phyloP scores from a whole-genome alignment of 2,888 invertebrate genomes.

The Orthonychiurus folsomi region DNA sequence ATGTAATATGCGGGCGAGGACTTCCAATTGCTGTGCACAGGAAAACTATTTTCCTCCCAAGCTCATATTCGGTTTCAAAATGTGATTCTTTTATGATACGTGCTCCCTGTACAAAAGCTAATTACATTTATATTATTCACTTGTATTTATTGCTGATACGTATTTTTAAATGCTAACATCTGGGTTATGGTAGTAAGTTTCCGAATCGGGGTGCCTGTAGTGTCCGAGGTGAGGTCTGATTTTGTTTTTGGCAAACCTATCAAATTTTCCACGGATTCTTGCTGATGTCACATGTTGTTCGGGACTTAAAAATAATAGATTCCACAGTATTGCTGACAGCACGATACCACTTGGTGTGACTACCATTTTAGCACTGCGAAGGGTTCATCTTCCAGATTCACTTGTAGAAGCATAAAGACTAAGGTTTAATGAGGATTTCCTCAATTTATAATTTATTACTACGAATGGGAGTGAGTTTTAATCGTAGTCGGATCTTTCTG shows the following conservation, averaged over 20 bases:
- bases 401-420: too few species aligned
- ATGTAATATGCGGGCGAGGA: constrained; percentile 64
- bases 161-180: too few species aligned
- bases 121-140: not conserved
- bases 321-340: too few species aligned
- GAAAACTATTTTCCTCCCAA: constrained; percentile 65
- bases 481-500: too few species aligned
- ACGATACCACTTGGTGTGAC: too few species aligned
- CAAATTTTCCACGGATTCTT: constrained; percentile 30
- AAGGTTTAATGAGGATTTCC: constrained; percentile 24
- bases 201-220: constrained; percentile 52
- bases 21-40: constrained; percentile 64
- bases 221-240: constrained; percentile 45
- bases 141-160: not conserved
- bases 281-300: not conserved
- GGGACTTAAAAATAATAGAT: not conserved
- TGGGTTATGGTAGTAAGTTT: constrained; percentile 56
- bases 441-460: constrained; percentile 11
- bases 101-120: constrained; percentile 52
- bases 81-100: constrained; percentile 60
- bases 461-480: too few species aligned
- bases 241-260: constrained; percentile 27
- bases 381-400: too few species aligned
- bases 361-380: too few species aligned
- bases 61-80: constrained; percentile 62